These are phyloP conservation scores for Brachionus rubens DNA, from an alignment of 1,140 invertebrate species.

Conservation along the genomic window DNA sequence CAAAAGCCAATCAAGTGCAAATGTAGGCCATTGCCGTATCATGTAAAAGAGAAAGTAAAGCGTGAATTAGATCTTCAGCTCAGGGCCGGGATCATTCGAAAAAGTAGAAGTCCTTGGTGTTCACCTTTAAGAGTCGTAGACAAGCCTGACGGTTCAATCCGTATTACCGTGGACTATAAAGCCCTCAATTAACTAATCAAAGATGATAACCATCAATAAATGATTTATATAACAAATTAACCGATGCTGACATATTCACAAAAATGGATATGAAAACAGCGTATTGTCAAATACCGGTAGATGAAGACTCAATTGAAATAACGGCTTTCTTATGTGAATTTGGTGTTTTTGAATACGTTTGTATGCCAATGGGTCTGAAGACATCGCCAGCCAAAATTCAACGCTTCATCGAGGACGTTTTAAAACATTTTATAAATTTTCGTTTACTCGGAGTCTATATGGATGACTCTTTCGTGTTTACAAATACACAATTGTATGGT, in stretches of 20 bases:
- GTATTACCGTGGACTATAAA: conserved; percentile 17
- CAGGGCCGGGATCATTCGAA: background rate
- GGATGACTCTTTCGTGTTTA: background rate
- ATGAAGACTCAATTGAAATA: background rate
- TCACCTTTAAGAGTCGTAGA: background rate
- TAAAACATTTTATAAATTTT: no score
- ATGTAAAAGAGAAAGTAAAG: background rate
- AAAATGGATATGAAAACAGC: background rate
- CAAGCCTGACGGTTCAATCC: background rate
- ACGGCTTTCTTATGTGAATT: background rate
- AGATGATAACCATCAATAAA: background rate
- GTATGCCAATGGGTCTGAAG: conserved; percentile 28
- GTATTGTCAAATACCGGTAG: background rate
- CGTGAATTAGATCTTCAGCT: background rate
- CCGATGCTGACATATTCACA: background rate
- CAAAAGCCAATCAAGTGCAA: background rate
- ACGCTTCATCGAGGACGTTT: conserved; percentile 28
- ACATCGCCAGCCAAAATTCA: conserved; percentile 46
- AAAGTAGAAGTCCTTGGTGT: background rate
- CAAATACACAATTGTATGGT: no score
- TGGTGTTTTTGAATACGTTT: conserved; percentile 42
- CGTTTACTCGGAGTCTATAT: background rate
- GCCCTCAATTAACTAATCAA: background rate
- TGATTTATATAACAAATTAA: background rate
- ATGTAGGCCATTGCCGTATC: background rate